A percentile compares a stretch with the other conserved stretches of the same genome.
phyloP scores from a whole-genome alignment of 2,113 vertebrate species.

The Sebastes fasciatus region DNA sequence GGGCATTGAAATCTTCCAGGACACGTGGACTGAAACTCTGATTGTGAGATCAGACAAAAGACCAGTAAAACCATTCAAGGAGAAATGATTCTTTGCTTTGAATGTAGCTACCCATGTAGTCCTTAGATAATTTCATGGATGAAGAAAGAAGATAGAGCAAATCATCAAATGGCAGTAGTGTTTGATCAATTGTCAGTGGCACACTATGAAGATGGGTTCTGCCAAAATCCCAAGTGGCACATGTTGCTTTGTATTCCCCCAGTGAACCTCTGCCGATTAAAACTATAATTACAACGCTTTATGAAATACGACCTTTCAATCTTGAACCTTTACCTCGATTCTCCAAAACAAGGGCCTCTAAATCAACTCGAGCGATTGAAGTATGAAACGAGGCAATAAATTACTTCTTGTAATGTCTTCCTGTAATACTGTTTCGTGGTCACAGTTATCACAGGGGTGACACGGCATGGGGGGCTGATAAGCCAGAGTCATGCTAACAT shows the following conservation, averaged over 20 bases:
- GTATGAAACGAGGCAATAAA: slow-evolving; percentile 51
- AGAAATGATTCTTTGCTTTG: slow-evolving; percentile 24
- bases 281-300: slow-evolving; percentile 53
- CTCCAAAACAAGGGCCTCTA: slow-evolving; percentile 35
- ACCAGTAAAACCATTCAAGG: slow-evolving; percentile 26
- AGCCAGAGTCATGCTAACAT: slow-evolving; percentile 47
- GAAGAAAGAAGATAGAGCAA: slow-evolving; percentile 10
- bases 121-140: slow-evolving; percentile 28
- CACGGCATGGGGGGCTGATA: slow-evolving; percentile 40
- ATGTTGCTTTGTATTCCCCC: slow-evolving; percentile 34
- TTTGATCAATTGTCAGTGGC: slow-evolving; percentile 42
- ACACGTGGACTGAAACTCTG: not conserved
- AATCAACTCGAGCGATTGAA: slow-evolving; percentile 43
- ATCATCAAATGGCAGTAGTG: slow-evolving; percentile 9
- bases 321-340: slow-evolving; percentile 45
- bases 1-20: not conserved
- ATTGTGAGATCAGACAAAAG: slow-evolving; percentile 16
- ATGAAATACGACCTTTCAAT: slow-evolving; percentile 52
- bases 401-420: slow-evolving; percentile 49
- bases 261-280: slow-evolving; percentile 42
- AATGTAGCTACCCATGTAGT: slow-evolving; percentile 4
- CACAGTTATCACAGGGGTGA: slow-evolving; percentile 51
- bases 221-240: slow-evolving; percentile 9
- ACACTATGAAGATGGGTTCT: slow-evolving; percentile 10
- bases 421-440: slow-evolving; percentile 43